A percentile compares a stretch with the other conserved stretches of the same genome.
These are phyloP conservation scores for Isaurus tuberculatus DNA, from an alignment of 92 coral and sea anemone genomes.

Conservation along the genomic window DNA sequence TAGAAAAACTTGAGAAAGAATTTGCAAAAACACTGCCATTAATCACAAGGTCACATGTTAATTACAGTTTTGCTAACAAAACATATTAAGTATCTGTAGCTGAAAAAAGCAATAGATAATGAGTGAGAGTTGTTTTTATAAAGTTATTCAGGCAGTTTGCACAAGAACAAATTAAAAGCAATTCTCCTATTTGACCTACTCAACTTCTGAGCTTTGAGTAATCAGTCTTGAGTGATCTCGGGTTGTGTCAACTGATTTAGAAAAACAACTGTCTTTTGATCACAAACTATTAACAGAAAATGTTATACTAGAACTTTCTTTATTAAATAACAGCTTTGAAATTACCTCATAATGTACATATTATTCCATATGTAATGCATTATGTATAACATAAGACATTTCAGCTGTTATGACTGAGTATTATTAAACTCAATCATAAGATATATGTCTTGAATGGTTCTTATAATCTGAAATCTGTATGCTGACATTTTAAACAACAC, in stretches of 20 bases:
- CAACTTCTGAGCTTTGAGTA: not conserved
- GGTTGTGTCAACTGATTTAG: not conserved
- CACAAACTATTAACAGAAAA: not conserved
- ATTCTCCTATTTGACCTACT: constrained; percentile 2
- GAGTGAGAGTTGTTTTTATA: not conserved
- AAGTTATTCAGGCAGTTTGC: constrained; percentile 6
- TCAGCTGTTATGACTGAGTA: no score
- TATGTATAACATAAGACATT: not conserved
- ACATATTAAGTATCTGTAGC: constrained; percentile 23
- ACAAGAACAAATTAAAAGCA: constrained; percentile 6
- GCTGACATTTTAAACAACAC: no score
- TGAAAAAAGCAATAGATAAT: not conserved
- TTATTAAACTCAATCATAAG: no score
- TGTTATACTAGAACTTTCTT: constrained; percentile 1
- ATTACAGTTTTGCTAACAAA: constrained; percentile 32
- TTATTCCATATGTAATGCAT: not conserved
- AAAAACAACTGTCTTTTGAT: not conserved
- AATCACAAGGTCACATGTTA: constrained; percentile 28
- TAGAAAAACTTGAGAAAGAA: not conserved
- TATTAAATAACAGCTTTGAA: no score
- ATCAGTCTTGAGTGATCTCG: not conserved
- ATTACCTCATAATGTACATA: no score
- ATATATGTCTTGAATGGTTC: no score
- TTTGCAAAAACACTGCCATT: not conserved
- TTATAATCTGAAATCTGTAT: no score